Evolutionary conservation across 2,888 invertebrate genomes (phyloP), one percentile per base, ranked within the genome.

Genomic region (Phlogophora meticulosa): DNA sequence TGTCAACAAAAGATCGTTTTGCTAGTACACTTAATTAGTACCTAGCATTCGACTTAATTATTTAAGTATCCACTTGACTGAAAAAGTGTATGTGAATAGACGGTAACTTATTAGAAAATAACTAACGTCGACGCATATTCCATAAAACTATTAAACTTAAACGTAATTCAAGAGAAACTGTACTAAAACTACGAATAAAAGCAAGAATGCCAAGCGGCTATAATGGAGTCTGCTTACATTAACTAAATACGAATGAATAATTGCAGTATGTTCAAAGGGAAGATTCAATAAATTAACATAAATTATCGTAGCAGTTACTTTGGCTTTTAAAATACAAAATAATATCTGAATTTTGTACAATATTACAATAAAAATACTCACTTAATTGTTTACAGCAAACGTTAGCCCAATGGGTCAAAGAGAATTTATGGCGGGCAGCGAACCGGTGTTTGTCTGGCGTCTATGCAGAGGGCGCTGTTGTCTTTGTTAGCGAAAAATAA

Each of bases 331-430:
- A 66, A 53, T 34, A 56, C 28, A 32, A 4, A 11, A 28, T 28
- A 46, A 58, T 46, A 58, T 55, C 0, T 9, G 24, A 32, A 38
- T 36, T 55, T 38, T 22, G 7, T 28, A 38, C 51, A 72, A 78
- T 80, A 76, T 73, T 69, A 64, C 45, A 81, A 79, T 82, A 80
- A 85, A 86, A 81, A 81, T 91, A 92, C 95, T 94, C 82, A 95
- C 95, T 84, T 87, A 90, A 87, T 88, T 94, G 93, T 95, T 94
- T 94, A 95, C 93, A 89, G 92, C 91, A 84, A 91, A 88, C 90
- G 89, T 76, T 89, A 90, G 74, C 87, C 88, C 88, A 87, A 89
- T 87, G 81, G 85, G 86, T 87, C 85, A 88, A 88, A 88, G 89
- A 88, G 89, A 90, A 87, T 92, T 93, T 93, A 94, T 94, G 94